These are phyloP conservation scores for Phoebastria nigripes DNA, from an alignment of 2,797 vertebrate genomes.

Conservation along the genomic window DNA sequence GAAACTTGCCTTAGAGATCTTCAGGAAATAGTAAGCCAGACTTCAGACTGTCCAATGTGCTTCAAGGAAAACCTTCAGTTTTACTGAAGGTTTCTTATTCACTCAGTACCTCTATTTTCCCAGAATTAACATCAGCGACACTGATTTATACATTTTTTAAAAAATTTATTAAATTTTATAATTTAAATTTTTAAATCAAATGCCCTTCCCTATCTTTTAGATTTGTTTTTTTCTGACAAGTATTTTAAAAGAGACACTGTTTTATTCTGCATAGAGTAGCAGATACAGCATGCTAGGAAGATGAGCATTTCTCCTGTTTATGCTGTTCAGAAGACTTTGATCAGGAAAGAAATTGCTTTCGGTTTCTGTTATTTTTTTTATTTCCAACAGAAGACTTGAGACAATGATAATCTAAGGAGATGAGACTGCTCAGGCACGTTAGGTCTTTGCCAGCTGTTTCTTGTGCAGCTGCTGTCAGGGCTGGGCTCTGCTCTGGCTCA, in stretches of 20 bases:
- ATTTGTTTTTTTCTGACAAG: neutral
- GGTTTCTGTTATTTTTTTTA: neutral
- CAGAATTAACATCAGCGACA: fast-evolving
- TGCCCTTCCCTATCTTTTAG: neutral
- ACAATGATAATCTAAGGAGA: neutral
- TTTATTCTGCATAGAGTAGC: neutral
- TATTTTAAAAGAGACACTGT: neutral
- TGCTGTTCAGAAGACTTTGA: neutral
- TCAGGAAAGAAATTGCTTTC: neutral
- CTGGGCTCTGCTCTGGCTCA: conserved; percentile 18
- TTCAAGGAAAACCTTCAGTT: neutral
- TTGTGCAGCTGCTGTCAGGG: conserved; percentile 43
- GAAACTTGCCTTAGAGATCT: neutral
- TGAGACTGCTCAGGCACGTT: neutral
- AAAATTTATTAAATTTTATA: neutral
- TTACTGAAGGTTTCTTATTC: neutral
- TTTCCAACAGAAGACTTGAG: neutral
- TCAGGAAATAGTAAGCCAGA: neutral
- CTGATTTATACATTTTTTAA: fast-evolving
- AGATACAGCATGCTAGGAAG: neutral
- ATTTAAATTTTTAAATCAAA: neutral
- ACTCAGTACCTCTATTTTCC: neutral
- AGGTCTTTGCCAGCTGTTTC: conserved; percentile 40
- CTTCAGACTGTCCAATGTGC: neutral
- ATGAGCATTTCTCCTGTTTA: neutral